Conservation (phyloP, 2,797 vertebrate genomes). For the Morelia viridis region DNA sequence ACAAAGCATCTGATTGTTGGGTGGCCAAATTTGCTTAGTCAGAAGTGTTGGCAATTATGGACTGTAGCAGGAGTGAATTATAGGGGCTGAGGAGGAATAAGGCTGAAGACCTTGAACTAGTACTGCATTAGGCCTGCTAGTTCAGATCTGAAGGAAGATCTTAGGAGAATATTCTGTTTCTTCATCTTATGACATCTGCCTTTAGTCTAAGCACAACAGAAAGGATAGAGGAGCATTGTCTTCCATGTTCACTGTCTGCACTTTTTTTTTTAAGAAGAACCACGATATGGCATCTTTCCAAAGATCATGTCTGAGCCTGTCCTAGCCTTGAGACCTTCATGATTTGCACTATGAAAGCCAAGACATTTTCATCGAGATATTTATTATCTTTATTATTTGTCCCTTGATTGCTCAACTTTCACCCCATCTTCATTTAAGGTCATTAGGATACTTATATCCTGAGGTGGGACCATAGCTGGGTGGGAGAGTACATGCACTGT, state of each 20-base stretch:
- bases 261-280: neutral
- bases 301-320: neutral
- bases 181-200: no score
- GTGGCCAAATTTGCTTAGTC: no score
- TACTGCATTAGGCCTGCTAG: no score
- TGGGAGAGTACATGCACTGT: neutral
- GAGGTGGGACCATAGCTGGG: no score
- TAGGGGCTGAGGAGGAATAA: no score
- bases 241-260: neutral
- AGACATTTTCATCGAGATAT: neutral
- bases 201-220: no score
- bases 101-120: no score
- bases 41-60: no score
- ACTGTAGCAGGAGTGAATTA: no score
- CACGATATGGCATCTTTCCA: neutral
- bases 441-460: neutral
- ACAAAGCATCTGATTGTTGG: no score
- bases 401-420: slow-evolving; percentile 13
- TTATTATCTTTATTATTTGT: neutral
- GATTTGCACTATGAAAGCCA: neutral
- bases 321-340: neutral
- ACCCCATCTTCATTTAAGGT: neutral
- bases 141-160: no score
- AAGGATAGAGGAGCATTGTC: neutral
- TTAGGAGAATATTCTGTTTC: no score